Evolutionary conservation across 2,888 invertebrate species (phyloP), one percentile per base, ranked within the genome.

Genomic region (Hyppa rectilinea): DNA sequence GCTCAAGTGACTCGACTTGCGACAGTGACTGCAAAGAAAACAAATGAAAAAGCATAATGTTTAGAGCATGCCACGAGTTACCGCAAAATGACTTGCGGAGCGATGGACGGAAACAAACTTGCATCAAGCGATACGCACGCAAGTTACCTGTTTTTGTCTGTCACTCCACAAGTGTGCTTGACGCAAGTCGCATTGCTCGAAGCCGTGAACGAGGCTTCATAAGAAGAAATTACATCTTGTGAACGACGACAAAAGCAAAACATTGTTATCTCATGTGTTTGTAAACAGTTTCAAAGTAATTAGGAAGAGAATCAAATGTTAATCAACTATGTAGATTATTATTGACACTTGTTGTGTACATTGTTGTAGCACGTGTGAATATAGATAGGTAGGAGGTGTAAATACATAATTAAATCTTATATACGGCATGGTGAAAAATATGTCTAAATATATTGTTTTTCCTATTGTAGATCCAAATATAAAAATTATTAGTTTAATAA

Each of bases 321-420:
- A 38, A 60, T 60, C 67, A 75, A 67, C 73, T 52, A 74, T 60
- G 14, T 73, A 58, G 26, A 50, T 56, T 31, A 49, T 17, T 56
- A 45, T 49, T 60, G 26, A n/a, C 76, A 75, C 76, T 60, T 75
- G 59, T 75, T 74, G 31, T 56, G 60, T 75, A 74, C 1, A 61
- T 68, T 75, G 17, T 47, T 63, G 29, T 38, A 10, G 60, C 76
- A 75, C 55, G n/a, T 45, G 14, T 68, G 60, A 12, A 26, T 56
- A 45, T 52, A 58, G n/a, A 26, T 43, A 47, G 43, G n/a, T 49
- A 47, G 43, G n/a, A 43, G 29, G 38, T 38, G 1, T 29, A n/a
- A n/a, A 14, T 52, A 29, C 4, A 65, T 52, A 12, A 43, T 40
- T n/a, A 14, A 9, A 34, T 68, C 26, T 43, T 53, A 29, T n/a